Conservation (phyloP, 2,797 vertebrate genomes). For the Hafferia zeledoni region DNA sequence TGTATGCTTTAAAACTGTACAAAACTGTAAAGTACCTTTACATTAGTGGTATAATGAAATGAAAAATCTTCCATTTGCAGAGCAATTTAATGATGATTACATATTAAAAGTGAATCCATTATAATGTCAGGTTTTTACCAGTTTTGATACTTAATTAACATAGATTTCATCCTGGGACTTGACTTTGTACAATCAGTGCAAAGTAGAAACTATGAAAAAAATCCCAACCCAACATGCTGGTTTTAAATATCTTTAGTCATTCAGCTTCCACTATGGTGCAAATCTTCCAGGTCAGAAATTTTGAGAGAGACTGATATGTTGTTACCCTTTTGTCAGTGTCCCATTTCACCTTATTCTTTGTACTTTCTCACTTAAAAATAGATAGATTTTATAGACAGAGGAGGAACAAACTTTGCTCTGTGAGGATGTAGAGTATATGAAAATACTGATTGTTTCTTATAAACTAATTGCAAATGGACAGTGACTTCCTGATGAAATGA, state of each 20-base stretch:
- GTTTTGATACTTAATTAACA: not conserved
- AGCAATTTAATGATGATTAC: not conserved
- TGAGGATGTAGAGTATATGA: not conserved
- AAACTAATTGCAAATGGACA: constrained; percentile 22
- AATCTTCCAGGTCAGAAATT: not conserved
- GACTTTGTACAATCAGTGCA: not conserved
- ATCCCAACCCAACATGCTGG: not conserved
- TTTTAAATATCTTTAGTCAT: not conserved
- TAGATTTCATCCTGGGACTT: not conserved
- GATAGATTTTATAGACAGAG: not conserved
- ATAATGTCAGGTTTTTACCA: not conserved
- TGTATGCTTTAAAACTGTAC: not conserved
- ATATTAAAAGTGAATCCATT: not conserved
- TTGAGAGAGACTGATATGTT: not conserved
- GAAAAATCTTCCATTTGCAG: not conserved
- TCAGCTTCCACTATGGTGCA: not conserved
- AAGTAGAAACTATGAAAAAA: not conserved
- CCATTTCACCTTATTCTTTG: not conserved
- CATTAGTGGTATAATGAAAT: not conserved
- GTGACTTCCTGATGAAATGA: not conserved
- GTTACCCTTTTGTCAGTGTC: not conserved
- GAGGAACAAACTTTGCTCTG: not conserved
- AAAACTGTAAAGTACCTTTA: not conserved
- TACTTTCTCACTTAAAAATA: not conserved
- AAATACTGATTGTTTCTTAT: constrained; percentile 20